A percentile compares a stretch with the other conserved stretches of the same genome.
Conservation (phyloP, 2,797 vertebrate genomes). For the Peromyscus attwateri region DNA sequence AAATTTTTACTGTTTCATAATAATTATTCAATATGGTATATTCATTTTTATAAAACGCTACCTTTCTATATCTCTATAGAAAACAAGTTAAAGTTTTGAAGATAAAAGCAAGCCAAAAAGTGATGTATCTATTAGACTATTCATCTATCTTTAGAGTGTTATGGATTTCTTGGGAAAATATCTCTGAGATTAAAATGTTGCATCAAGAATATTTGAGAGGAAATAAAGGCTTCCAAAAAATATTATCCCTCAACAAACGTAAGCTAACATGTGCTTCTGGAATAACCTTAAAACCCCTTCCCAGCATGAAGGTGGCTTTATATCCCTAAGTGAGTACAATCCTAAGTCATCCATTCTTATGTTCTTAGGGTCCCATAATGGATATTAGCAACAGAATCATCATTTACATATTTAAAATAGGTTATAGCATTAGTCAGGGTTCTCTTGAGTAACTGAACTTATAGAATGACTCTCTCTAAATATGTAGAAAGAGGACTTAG, state of each 20-base stretch:
- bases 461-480: too few species aligned
- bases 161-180: neutral
- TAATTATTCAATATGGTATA: slow-evolving; percentile 18
- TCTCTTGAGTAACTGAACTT: neutral
- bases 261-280: slow-evolving; percentile 2
- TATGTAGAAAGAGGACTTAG: neutral
- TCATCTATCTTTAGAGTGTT: slow-evolving; percentile 40
- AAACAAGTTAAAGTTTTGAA: slow-evolving; percentile 41
- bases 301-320: neutral
- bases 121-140: slow-evolving; percentile 3
- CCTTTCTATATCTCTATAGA: neutral
- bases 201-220: neutral
- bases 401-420: slow-evolving; percentile 5
- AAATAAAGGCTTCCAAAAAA: neutral
- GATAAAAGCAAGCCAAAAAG: slow-evolving; percentile 56
- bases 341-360: neutral
- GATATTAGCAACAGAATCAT: neutral
- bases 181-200: neutral
- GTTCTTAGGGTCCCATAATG: neutral
- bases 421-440: neutral
- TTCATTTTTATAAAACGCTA: slow-evolving; percentile 15
- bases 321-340: neutral
- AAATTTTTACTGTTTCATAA: slow-evolving; percentile 9
- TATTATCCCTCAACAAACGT: slow-evolving; percentile 1
- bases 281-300: slow-evolving; percentile 39